These are phyloP conservation scores for Lacerta viridis DNA, from an alignment of 2,797 vertebrate genomes.

Conservation along the genomic window DNA sequence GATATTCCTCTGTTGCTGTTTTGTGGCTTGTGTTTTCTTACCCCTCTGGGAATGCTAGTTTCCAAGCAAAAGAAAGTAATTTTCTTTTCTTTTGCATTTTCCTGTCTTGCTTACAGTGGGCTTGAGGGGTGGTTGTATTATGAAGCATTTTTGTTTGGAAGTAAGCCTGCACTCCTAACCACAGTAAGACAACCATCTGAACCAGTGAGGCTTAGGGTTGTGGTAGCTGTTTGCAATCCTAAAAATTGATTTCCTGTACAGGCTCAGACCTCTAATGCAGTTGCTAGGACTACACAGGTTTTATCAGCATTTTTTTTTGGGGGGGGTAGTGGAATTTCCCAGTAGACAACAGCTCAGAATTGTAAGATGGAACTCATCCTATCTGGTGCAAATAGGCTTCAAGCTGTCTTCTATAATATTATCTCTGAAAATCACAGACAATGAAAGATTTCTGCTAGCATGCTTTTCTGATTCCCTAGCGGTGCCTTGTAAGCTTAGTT, in stretches of 20 bases:
- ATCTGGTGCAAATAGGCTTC: neutral
- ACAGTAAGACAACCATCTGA: constrained; percentile 32
- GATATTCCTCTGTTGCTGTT: constrained; percentile 42
- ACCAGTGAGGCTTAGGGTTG: neutral
- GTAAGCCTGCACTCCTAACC: constrained; percentile 52
- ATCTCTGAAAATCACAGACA: constrained; percentile 62
- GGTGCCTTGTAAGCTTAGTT: constrained; percentile 37
- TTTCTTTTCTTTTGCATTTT: constrained; percentile 34
- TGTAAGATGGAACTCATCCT: neutral
- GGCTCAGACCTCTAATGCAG: neutral
- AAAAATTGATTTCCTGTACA: neutral
- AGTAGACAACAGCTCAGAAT: neutral
- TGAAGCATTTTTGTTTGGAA: neutral
- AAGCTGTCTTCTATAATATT: constrained; percentile 51
- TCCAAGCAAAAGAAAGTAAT: constrained; percentile 39
- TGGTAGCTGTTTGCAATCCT: neutral
- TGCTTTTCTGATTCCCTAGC: constrained; percentile 50
- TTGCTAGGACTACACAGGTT: neutral
- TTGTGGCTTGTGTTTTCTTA: neutral
- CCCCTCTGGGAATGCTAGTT: constrained; percentile 49
- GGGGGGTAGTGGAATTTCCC: neutral
- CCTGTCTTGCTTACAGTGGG: neutral
- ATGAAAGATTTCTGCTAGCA: constrained; percentile 45
- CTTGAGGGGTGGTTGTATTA: neutral
- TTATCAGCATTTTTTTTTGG: constrained; percentile 22